phyloP scores from a whole-genome alignment of 2,797 vertebrate species.

The Crenichthys baileyi region DNA sequence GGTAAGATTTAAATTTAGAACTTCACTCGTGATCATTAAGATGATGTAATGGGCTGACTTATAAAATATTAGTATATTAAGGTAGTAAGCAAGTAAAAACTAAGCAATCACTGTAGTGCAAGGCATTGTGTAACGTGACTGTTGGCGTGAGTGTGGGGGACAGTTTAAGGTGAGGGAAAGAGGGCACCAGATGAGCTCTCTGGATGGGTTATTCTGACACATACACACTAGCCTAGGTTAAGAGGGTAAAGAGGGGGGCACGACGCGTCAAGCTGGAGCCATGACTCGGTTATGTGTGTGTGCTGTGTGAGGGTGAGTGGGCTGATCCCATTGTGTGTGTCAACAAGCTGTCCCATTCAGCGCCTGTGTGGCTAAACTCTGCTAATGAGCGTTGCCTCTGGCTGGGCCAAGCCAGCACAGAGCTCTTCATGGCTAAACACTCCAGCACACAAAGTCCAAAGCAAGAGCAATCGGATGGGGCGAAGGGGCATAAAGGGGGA shows the following conservation, averaged over 20 bases:
- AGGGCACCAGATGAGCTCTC: slow-evolving; percentile 57
- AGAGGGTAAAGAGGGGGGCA: slow-evolving; percentile 65
- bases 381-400: slow-evolving; percentile 83
- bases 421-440: slow-evolving; percentile 55
- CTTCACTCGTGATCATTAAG: slow-evolving; percentile 31
- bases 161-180: slow-evolving; percentile 41
- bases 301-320: slow-evolving; percentile 63
- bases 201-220: slow-evolving; percentile 52
- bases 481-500: slow-evolving; percentile 13
- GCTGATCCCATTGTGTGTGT: slow-evolving; percentile 77
- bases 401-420: slow-evolving; percentile 59
- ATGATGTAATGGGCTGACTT: background rate
- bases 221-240: slow-evolving; percentile 48
- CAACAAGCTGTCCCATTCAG: slow-evolving; percentile 84
- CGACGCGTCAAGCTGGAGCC: slow-evolving; percentile 78
- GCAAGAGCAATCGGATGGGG: slow-evolving; percentile 17
- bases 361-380: slow-evolving; percentile 79
- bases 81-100: slow-evolving; percentile 13
- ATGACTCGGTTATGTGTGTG: slow-evolving; percentile 61
- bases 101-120: slow-evolving; percentile 22
- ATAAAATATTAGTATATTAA: slow-evolving; percentile 7
- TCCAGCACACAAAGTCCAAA: slow-evolving; percentile 36
- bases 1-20: background rate
- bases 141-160: slow-evolving; percentile 18
- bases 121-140: slow-evolving; percentile 37